Evolutionary conservation across 2,797 vertebrate genomes (phyloP).

Genomic region (Glyptemys insculpta): DNA sequence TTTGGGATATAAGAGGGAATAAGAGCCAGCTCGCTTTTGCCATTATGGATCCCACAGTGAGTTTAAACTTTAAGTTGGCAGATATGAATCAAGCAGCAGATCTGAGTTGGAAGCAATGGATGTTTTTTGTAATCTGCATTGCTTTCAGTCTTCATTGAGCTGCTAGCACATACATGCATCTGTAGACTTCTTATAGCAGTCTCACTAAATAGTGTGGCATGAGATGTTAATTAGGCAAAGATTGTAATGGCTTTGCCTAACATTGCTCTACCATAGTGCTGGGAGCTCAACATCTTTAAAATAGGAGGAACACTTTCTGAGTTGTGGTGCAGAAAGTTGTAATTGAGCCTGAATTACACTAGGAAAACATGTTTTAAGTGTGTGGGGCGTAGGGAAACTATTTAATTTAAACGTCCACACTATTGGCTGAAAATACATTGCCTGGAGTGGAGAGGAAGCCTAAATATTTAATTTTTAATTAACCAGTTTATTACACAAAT

Average conservation of each 20-base stretch:
- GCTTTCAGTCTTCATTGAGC: neutral
- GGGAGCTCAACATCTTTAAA: neutral
- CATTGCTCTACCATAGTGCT: neutral
- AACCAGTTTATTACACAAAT: slow-evolving; percentile 39
- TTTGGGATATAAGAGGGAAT: neutral
- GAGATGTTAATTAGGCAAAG: neutral
- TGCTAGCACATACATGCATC: neutral
- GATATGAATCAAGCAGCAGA: neutral
- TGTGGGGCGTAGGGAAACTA: neutral
- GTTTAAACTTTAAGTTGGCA: neutral
- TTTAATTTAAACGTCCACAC: neutral
- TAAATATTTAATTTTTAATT: slow-evolving; percentile 32
- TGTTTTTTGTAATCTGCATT: neutral
- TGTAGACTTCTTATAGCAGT: neutral
- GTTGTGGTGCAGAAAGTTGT: neutral
- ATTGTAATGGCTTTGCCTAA: neutral
- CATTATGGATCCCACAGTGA: too few relatives aligned
- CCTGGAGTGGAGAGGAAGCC: slow-evolving; percentile 27
- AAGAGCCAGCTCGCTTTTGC: neutral
- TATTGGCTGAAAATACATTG: neutral
- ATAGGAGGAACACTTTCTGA: neutral
- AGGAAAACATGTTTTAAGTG: neutral
- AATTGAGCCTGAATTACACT: neutral
- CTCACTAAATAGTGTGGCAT: neutral
- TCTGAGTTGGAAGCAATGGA: neutral